Conservation (phyloP, 2,113 vertebrate species). For the Genyomyrus donnyi region DNA sequence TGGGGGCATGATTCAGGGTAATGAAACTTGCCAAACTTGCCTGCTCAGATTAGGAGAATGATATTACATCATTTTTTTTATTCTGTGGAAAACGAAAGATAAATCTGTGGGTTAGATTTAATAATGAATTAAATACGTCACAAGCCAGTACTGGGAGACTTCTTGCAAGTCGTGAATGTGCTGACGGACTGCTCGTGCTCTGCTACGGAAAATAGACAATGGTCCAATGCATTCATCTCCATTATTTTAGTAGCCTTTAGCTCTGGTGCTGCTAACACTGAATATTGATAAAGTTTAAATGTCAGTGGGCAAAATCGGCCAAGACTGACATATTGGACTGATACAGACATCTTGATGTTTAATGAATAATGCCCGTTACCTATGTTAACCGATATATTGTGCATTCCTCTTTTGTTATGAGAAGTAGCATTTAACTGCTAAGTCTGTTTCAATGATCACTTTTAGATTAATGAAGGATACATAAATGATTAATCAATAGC, state of each 20-base stretch:
- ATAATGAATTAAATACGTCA: not conserved
- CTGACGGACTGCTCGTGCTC: not conserved
- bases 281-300: not conserved
- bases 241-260: too few relatives aligned
- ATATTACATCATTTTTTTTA: not conserved
- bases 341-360: not conserved
- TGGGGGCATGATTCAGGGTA: not conserved
- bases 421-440: not conserved
- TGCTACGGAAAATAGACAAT: not conserved
- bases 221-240: not conserved
- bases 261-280: too few relatives aligned
- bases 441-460: not conserved
- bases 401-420: not conserved
- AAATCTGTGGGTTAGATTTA: not conserved
- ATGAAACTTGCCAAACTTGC: not conserved
- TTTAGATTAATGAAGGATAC: not conserved
- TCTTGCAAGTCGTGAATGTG: not conserved
- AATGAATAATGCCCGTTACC: not conserved
- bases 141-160: not conserved
- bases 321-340: not conserved
- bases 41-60: not conserved
- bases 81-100: not conserved
- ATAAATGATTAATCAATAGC: not conserved
- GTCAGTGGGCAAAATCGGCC: not conserved
- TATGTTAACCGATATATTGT: not conserved